These are phyloP conservation scores for Palythoa grandis DNA, from an alignment of 92 coral and sea anemone genomes.

Conservation along the genomic window DNA sequence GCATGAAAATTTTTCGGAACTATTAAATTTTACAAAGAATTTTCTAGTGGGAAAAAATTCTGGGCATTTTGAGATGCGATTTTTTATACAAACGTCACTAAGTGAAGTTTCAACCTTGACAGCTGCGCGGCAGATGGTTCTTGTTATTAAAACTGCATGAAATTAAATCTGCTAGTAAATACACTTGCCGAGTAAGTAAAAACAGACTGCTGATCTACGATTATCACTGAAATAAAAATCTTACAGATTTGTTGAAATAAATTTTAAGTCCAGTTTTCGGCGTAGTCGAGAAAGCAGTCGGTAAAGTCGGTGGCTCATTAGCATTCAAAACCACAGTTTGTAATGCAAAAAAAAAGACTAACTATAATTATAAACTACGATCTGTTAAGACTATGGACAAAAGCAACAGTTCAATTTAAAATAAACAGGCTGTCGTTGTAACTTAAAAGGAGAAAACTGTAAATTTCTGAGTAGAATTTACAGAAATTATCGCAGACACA, in stretches of 20 bases:
- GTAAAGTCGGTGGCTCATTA: too few relatives aligned
- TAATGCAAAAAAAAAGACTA: too few relatives aligned
- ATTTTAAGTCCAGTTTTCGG: too few relatives aligned
- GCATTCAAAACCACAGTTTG: too few relatives aligned
- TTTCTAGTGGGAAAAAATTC: not conserved
- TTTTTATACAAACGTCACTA: slow-evolving; percentile 28
- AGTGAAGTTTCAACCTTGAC: slow-evolving; percentile 30
- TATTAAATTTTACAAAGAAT: not conserved
- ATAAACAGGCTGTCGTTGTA: too few relatives aligned
- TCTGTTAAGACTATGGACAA: too few relatives aligned
- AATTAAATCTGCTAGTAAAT: slow-evolving; percentile 32
- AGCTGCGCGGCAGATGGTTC: slow-evolving; percentile 32
- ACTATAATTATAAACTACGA: too few relatives aligned
- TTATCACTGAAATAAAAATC: not conserved
- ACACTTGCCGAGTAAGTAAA: slow-evolving; percentile 21
- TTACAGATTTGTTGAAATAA: not conserved
- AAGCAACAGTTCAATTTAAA: too few relatives aligned
- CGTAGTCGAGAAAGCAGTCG: too few relatives aligned
- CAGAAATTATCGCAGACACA: too few relatives aligned
- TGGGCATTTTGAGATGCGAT: slow-evolving; percentile 14
- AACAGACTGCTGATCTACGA: not conserved
- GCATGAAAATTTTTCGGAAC: not conserved
- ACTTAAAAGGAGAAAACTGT: too few relatives aligned
- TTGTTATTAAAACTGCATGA: slow-evolving; percentile 29
- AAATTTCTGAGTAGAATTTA: too few relatives aligned